Evolutionary conservation across 2,888 invertebrate genomes (phyloP).

Genomic region (Lasius platythorax): DNA sequence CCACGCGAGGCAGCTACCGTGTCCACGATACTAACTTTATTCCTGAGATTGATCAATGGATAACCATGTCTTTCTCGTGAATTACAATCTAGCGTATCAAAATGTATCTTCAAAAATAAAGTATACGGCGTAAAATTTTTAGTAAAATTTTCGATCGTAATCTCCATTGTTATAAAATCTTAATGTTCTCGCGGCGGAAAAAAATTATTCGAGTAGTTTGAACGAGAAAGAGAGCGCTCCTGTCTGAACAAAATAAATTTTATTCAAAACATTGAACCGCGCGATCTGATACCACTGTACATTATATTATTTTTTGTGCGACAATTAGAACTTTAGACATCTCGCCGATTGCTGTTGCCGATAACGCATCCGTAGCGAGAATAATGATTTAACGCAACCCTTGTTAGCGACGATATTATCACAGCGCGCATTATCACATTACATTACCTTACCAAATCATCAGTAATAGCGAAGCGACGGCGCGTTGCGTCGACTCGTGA

Average conservation of each 20-base stretch:
- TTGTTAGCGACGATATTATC: conserved; percentile 65
- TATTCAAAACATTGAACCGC: background rate
- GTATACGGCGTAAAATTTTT: background rate
- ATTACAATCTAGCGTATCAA: background rate
- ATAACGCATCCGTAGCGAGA: conserved; percentile 8
- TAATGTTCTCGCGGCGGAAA: background rate
- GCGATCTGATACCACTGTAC: background rate
- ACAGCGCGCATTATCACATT: conserved; percentile 51
- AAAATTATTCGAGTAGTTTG: background rate
- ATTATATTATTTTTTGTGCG: background rate
- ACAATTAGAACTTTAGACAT: conserved; percentile 15
- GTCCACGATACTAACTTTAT: conserved; percentile 68
- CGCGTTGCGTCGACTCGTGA: conserved; percentile 65
- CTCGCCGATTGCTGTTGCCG: conserved; percentile 26
- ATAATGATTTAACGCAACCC: conserved; percentile 28
- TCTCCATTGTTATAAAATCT: background rate
- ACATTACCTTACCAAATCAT: conserved; percentile 70
- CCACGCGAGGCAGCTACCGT: conserved; percentile 81
- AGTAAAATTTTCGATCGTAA: background rate
- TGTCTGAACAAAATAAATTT: background rate
- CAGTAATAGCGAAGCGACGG: conserved; percentile 54
- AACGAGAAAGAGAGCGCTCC: background rate
- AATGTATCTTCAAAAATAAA: conserved; percentile 8
- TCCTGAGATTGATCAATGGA: conserved; percentile 70
- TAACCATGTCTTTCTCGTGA: conserved; percentile 60